phyloP scores from a whole-genome alignment of 2,888 invertebrate species.

The Tachina lurida region DNA sequence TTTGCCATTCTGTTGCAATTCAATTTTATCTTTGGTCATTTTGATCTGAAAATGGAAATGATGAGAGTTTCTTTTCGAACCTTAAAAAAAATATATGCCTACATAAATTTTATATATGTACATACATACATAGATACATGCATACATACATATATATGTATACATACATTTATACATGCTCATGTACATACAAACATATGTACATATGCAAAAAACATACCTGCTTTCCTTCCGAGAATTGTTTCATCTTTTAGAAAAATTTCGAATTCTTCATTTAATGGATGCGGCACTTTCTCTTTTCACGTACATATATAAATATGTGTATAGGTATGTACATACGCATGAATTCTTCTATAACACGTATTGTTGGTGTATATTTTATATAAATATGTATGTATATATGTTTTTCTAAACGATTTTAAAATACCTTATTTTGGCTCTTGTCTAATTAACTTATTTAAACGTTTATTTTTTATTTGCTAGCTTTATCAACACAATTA shows the following conservation, averaged over 20 bases:
- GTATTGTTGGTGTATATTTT: too few species aligned
- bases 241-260: not conserved
- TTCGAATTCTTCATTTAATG: constrained; percentile 26
- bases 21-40: constrained; percentile 59
- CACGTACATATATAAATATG: constrained; percentile 45
- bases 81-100: too few species aligned
- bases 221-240: constrained; percentile 1
- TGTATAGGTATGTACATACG: not conserved
- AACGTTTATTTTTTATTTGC: not conserved
- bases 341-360: too few species aligned
- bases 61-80: not conserved
- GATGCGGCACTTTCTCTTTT: constrained; percentile 59
- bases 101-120: too few species aligned
- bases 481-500: not conserved
- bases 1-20: constrained; percentile 61
- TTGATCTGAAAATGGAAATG: constrained; percentile 37
- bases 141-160: too few species aligned
- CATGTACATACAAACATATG: too few species aligned
- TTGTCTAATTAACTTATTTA: not conserved
- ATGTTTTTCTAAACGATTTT: not conserved
- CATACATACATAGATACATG: too few species aligned
- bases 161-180: too few species aligned
- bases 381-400: constrained; percentile 19
- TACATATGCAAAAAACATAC: not conserved
- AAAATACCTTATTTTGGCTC: constrained; percentile 25